Conservation (phyloP, 2,888 invertebrate genomes). For the Caradrina clavipalpis region DNA sequence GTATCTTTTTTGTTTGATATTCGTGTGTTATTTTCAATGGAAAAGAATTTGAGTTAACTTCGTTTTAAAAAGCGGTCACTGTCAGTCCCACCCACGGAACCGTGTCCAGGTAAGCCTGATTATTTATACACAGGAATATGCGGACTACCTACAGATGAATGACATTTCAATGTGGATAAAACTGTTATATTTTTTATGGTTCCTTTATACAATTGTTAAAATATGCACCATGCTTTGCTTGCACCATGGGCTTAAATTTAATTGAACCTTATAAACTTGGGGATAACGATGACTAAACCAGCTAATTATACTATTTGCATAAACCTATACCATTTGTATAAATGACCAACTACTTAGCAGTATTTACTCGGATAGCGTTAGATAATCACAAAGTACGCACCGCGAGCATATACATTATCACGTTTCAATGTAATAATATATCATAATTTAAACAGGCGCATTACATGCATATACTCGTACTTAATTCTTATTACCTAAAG, state of each 20-base stretch:
- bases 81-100: slow-evolving; percentile 1
- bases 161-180: slow-evolving; percentile 15
- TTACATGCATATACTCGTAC: slow-evolving; percentile 10
- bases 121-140: slow-evolving; percentile 40
- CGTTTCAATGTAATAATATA: slow-evolving; percentile 33
- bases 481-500: slow-evolving; percentile 15
- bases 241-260: neutral
- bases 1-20: slow-evolving; percentile 21
- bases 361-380: slow-evolving; percentile 27
- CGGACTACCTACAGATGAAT: slow-evolving; percentile 21
- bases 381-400: slow-evolving; percentile 31
- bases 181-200: slow-evolving; percentile 36
- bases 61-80: slow-evolving; percentile 13
- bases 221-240: too few species aligned
- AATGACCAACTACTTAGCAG: slow-evolving; percentile 10
- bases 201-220: too few species aligned
- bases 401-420: slow-evolving; percentile 36
- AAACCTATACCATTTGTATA: slow-evolving; percentile 14
- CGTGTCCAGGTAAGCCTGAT: slow-evolving; percentile 44
- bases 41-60: slow-evolving; percentile 11
- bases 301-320: slow-evolving; percentile 17
- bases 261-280: neutral
- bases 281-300: slow-evolving; percentile 19
- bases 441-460: slow-evolving; percentile 44
- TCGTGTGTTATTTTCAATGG: slow-evolving; percentile 39